Evolutionary conservation across 2,888 invertebrate genomes (phyloP).

Genomic region (Panzeria rudis): DNA sequence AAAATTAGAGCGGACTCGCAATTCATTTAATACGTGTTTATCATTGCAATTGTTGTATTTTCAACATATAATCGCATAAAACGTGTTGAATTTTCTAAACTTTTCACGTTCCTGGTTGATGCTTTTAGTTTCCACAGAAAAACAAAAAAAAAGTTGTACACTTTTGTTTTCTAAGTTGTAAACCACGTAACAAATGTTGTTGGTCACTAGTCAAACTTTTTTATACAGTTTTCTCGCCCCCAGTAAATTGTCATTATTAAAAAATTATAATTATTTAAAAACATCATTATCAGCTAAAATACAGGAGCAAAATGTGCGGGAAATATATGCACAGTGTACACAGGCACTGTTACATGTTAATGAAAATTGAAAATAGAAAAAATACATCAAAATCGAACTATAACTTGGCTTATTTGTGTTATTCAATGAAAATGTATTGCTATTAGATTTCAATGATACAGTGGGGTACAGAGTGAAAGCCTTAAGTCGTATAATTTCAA

Average conservation of each 20-base stretch:
- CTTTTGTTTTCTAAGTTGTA: constrained; percentile 8
- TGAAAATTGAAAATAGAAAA: not conserved
- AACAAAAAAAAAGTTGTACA: constrained; percentile 10
- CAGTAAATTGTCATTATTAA: constrained; percentile 30
- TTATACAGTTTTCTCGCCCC: not conserved
- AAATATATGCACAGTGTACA: not conserved
- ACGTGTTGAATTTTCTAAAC: constrained; percentile 55
- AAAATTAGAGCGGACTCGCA: not conserved
- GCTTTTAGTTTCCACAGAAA: not conserved
- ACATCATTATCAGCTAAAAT: constrained; percentile 38
- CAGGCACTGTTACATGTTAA: not conserved
- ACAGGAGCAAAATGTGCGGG: too few relatives aligned
- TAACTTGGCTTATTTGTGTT: too few relatives aligned
- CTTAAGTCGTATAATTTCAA: too few relatives aligned
- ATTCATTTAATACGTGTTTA: constrained; percentile 33
- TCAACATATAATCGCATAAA: constrained; percentile 40
- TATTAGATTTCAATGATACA: too few relatives aligned
- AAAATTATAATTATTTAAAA: not conserved
- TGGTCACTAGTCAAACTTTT: constrained; percentile 17
- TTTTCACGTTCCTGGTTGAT: not conserved
- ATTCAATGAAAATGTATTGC: too few relatives aligned
- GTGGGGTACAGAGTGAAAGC: too few relatives aligned
- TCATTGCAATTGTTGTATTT: constrained; percentile 40
- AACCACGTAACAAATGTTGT: constrained; percentile 33
- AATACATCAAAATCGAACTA: not conserved